phyloP scores from a whole-genome alignment of 2,113 vertebrate genomes.

The Progne subis region DNA sequence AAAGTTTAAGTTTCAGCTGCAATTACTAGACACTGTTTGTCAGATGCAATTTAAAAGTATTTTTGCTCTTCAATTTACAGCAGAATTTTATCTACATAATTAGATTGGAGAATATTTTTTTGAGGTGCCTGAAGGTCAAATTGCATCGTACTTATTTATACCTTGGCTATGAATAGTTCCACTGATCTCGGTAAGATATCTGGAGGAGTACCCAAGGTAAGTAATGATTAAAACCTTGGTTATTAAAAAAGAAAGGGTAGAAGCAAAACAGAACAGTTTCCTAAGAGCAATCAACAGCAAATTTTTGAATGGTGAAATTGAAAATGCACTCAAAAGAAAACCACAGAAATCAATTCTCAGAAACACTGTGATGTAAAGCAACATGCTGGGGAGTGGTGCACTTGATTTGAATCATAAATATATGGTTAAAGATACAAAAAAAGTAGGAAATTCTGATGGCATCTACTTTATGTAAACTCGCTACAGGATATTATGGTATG shows the following conservation, averaged over 20 bases:
- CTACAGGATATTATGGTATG: background rate
- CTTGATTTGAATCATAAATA: background rate
- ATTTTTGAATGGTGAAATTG: background rate
- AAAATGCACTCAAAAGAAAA: background rate
- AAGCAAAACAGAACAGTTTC: background rate
- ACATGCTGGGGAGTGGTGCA: background rate
- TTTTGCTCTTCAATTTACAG: conserved; percentile 1
- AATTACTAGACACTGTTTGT: background rate
- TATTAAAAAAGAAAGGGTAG: conserved; percentile 8
- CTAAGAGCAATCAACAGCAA: background rate
- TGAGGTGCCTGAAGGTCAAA: background rate
- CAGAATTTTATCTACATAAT: background rate
- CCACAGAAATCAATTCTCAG: background rate
- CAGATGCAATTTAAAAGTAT: background rate
- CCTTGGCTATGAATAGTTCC: conserved; percentile 18
- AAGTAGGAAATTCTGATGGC: background rate
- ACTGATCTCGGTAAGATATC: background rate
- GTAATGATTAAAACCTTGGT: background rate
- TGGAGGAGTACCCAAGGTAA: background rate
- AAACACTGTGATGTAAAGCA: background rate
- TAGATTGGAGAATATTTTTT: background rate
- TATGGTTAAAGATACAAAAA: background rate
- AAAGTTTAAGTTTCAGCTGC: background rate
- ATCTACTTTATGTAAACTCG: background rate
- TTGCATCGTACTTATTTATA: background rate